A percentile compares a stretch with the other conserved stretches of the same genome.
phyloP scores from a whole-genome alignment of 2,888 invertebrate species.

The Napeogenes sylphis region DNA sequence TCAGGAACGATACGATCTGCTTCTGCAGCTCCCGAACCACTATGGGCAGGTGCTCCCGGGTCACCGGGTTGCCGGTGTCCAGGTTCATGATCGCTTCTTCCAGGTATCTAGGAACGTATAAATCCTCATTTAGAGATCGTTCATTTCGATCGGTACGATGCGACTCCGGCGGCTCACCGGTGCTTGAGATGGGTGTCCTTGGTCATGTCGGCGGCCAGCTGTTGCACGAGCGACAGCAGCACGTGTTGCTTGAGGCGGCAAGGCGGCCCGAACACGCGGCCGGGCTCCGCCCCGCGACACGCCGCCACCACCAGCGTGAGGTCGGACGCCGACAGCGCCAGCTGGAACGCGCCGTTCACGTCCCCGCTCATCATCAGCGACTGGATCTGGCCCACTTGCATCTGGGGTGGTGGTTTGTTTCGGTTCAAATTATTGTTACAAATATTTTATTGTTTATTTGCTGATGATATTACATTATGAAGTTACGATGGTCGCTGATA shows the following conservation, averaged over 20 bases:
- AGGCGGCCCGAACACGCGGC: slow-evolving; percentile 84
- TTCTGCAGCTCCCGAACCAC: slow-evolving; percentile 86
- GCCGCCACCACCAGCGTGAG: slow-evolving; percentile 90
- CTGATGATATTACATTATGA: not conserved
- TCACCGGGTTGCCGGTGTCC: slow-evolving; percentile 85
- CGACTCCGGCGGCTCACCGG: slow-evolving; percentile 37
- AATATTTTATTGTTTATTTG: not conserved
- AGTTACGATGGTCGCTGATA: no score
- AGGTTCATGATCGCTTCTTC: slow-evolving; percentile 91
- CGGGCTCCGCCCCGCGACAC: slow-evolving; percentile 90
- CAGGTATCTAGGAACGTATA: slow-evolving; percentile 81
- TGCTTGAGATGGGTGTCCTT: slow-evolving; percentile 81
- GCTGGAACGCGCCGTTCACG: slow-evolving; percentile 91
- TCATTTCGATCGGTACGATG: no score
- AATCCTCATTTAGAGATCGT: no score
- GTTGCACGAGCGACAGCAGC: slow-evolving; percentile 94
- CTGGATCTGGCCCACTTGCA: slow-evolving; percentile 83
- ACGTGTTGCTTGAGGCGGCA: slow-evolving; percentile 91
- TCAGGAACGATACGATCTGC: slow-evolving; percentile 84
- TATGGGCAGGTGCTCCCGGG: slow-evolving; percentile 88
- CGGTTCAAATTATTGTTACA: not conserved
- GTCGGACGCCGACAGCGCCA: slow-evolving; percentile 93
- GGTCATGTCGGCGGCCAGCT: slow-evolving; percentile 92
- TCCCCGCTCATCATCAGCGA: slow-evolving; percentile 83
- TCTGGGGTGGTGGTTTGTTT: slow-evolving; percentile 45